Base-by-base conservation (phyloP, 2,888 invertebrate genomes). In the Lypha dubia region DNA sequence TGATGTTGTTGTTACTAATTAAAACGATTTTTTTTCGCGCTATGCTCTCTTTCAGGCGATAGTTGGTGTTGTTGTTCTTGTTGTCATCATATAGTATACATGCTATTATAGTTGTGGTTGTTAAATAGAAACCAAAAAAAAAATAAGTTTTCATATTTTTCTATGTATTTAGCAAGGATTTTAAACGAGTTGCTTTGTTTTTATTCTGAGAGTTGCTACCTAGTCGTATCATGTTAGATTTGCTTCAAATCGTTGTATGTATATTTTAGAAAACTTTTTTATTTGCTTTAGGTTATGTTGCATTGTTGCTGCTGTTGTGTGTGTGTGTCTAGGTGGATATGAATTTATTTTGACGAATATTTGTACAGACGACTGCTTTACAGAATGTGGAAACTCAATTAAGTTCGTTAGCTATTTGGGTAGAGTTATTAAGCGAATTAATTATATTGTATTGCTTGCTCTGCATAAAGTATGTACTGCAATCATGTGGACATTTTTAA, bases 1-100 rank as follows among this genome's bases (percentile, higher is more conserved):
- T 84, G 81, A 84, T 84, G 74, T 75, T 79, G 70, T 46, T 83
- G 73, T 63, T 74, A 79, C 84, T 84, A 84, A 84, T 84, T 84
- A 84, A 84, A 84, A 70, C 68, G 60, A 65, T 60, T 71, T 68
- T 84, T 68, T 41, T 60, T 35, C 32, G 7, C 38, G 11, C 1
- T 13, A 11, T 38, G 17, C 4, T 20, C 17, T 17, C 28, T 8
- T 49, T 53, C 17, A 71, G 32, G 67, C 46, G 24, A 51, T 73
- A 24, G 51, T 32, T 28, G 32, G n/a, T n/a, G n/a, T n/a, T n/a
- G n/a, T n/a, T n/a, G n/a, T n/a, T n/a, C n/a, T n/a, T n/a, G n/a
- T 35, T 62, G 70, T 44, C 32, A 24, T 74, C 32, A 28, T 67
- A 60, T 35, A n/a, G 68, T 3, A 77, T 73, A 76, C 9, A 17